Percentiles rank a stretch among this genome's conserved stretches.
These are phyloP conservation scores for Macropodus opercularis DNA, from an alignment of 2,797 vertebrate genomes.

Conservation along the genomic window DNA sequence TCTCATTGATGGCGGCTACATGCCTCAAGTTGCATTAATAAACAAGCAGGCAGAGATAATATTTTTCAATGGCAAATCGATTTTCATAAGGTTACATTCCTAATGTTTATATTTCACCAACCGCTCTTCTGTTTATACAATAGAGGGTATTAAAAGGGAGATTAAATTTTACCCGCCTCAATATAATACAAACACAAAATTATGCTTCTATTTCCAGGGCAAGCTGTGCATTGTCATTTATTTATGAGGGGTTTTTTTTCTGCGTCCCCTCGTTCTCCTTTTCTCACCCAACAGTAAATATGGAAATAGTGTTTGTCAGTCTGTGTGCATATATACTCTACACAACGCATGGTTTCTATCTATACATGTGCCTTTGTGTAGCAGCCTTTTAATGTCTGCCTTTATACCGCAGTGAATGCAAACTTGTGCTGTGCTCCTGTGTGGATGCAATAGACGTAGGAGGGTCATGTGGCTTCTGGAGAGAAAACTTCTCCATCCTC, in stretches of 20 bases:
- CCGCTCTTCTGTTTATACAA: constrained; percentile 88
- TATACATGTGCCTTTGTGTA: constrained; percentile 60
- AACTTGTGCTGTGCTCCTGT: constrained; percentile 46
- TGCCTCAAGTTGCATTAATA: constrained; percentile 79
- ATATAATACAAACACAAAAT: constrained; percentile 96
- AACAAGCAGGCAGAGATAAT: constrained; percentile 82
- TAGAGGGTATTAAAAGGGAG: constrained; percentile 91
- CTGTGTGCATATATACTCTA: constrained; percentile 78
- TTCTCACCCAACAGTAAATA: constrained; percentile 87
- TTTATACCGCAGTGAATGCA: constrained; percentile 62
- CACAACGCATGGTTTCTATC: constrained; percentile 28
- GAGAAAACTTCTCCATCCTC: constrained; percentile 55
- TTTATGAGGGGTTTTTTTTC: constrained; percentile 89
- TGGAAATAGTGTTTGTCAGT: constrained; percentile 94
- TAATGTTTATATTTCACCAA: constrained; percentile 85
- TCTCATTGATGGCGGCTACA: constrained; percentile 68
- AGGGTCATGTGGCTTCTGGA: constrained; percentile 48
- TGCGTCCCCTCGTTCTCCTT: constrained; percentile 76
- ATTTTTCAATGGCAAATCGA: constrained; percentile 89
- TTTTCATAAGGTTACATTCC: constrained; percentile 91
- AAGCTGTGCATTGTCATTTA: constrained; percentile 93
- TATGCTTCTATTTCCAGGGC: constrained; percentile 91
- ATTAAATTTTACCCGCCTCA: constrained; percentile 92
- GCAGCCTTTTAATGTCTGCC: constrained; percentile 65
- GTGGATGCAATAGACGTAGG: constrained; percentile 34